Percentiles rank a stretch among this genome's conserved stretches.
These are phyloP conservation scores for Chaunax sp. DNA, from an alignment of 2,797 vertebrate species.

Conservation along the genomic window DNA sequence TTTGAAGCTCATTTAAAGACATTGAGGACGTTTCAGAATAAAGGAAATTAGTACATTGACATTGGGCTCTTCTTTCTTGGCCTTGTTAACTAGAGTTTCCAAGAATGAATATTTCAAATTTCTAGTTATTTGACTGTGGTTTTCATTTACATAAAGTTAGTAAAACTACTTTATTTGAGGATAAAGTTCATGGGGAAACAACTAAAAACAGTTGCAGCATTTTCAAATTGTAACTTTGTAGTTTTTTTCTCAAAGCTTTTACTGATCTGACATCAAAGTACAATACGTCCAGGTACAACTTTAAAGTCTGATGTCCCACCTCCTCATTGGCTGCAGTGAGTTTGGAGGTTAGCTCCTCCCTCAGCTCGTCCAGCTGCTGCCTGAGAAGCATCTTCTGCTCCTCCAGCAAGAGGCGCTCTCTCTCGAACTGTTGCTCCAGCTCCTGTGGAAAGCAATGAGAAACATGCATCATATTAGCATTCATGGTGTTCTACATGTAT, in stretches of 20 bases:
- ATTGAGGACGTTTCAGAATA: no score
- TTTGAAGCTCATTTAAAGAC: no score
- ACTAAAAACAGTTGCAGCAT: neutral
- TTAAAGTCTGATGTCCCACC: conserved; percentile 73
- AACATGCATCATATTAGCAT: neutral
- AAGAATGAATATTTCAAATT: no score
- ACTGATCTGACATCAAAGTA: neutral
- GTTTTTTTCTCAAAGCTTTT: neutral
- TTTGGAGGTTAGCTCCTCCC: conserved; percentile 89
- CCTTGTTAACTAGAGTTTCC: no score
- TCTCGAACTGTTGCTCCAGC: conserved; percentile 93
- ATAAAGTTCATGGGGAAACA: neutral
- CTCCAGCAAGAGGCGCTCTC: conserved; percentile 90
- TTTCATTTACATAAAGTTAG: no score
- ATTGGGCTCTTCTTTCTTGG: no score
- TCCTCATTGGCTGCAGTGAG: conserved; percentile 90
- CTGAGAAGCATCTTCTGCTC: conserved; percentile 91
- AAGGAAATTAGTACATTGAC: no score
- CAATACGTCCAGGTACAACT: neutral
- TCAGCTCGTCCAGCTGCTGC: conserved; percentile 90
- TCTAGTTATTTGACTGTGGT: neutral
- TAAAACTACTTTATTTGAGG: no score
- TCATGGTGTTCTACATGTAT: no score
- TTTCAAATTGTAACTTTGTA: neutral
- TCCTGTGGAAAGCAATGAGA: conserved; percentile 81